phyloP scores from a whole-genome alignment of 2,888 invertebrate genomes.

The Ennomos quercinarius region DNA sequence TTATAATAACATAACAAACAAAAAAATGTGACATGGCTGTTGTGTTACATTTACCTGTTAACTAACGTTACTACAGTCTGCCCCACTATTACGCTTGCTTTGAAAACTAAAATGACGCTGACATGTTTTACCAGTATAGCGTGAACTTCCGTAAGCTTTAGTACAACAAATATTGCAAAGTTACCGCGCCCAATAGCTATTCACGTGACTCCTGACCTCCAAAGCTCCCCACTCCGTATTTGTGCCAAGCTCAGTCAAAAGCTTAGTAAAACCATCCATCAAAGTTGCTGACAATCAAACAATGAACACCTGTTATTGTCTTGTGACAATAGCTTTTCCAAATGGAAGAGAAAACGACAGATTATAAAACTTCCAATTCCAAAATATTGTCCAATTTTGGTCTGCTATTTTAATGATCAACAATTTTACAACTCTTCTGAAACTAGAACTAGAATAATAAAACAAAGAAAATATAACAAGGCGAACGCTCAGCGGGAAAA shows the following conservation, averaged over 20 bases:
- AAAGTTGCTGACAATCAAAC: constrained; percentile 59
- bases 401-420: constrained; percentile 12
- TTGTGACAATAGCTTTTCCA: constrained; percentile 38
- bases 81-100: constrained; percentile 2
- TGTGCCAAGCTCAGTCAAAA: constrained; percentile 57
- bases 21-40: too few relatives aligned
- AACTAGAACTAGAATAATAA: not conserved
- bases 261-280: constrained; percentile 61
- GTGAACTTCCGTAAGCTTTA: constrained; percentile 21
- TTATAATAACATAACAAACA: too few relatives aligned
- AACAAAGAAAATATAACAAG: too few relatives aligned
- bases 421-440: not conserved
- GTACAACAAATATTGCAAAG: constrained; percentile 34
- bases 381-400: constrained; percentile 10
- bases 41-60: not conserved
- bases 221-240: constrained; percentile 57
- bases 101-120: constrained; percentile 8
- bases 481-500: too few relatives aligned
- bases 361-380: constrained; percentile 26
- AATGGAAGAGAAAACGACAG: constrained; percentile 24
- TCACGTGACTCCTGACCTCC: constrained; percentile 43
- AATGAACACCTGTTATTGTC: constrained; percentile 55
- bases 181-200: constrained; percentile 44
- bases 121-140: constrained; percentile 21
- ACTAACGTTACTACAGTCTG: constrained; percentile 6